Conservation (phyloP, 2,797 vertebrate genomes). For the Takifugu ocellatus region DNA sequence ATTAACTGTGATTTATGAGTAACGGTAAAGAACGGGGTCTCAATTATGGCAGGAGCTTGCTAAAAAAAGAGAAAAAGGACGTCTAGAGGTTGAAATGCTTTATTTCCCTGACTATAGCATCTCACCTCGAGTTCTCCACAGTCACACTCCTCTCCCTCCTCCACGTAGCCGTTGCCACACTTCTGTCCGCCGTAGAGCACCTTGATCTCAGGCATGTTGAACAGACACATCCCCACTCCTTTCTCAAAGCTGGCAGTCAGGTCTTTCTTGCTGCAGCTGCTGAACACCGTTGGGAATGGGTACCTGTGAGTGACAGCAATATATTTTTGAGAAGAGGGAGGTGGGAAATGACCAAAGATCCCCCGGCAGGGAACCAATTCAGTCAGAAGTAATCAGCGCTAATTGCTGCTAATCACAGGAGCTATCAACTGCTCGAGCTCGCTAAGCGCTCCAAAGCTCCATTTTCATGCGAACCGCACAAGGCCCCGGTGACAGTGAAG, state of each 20-base stretch:
- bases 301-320: constrained; percentile 73
- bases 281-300: constrained; percentile 94
- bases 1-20: constrained; percentile 37
- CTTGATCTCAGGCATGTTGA: constrained; percentile 92
- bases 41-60: constrained; percentile 3
- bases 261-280: constrained; percentile 94
- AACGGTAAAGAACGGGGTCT: constrained; percentile 8
- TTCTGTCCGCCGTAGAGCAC: constrained; percentile 93
- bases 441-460: constrained; percentile 25
- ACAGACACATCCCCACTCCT: constrained; percentile 95
- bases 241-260: constrained; percentile 91
- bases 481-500: not conserved
- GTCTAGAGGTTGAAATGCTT: constrained; percentile 1
- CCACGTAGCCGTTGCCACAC: constrained; percentile 95
- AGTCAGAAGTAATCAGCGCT: constrained; percentile 58
- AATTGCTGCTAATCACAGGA: constrained; percentile 67
- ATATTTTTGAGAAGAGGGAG: not conserved
- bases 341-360: constrained; percentile 3
- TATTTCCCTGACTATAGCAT: constrained; percentile 51
- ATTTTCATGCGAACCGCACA: constrained; percentile 27
- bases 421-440: constrained; percentile 56
- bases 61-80: constrained; percentile 3
- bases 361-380: constrained; percentile 28
- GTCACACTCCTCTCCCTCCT: constrained; percentile 96
- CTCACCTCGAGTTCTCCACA: constrained; percentile 91